Conservation (phyloP, 2,797 vertebrate species). For the Leptatherina wallacei region DNA sequence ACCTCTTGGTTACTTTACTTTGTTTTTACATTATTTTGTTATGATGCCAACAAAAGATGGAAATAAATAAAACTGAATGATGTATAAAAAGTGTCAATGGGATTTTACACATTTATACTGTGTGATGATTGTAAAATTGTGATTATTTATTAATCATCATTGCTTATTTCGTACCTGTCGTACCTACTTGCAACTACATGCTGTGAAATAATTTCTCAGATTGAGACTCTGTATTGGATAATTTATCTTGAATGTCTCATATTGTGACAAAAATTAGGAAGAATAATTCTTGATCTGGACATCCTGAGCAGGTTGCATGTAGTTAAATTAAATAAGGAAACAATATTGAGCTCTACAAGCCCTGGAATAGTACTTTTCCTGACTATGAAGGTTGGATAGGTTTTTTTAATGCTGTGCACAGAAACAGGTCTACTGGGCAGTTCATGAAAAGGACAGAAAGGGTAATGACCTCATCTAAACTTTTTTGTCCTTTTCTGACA, state of each 20-base stretch:
- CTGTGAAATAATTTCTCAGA: too few relatives aligned
- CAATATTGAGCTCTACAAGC: slow-evolving; percentile 24
- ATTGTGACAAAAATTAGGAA: background rate
- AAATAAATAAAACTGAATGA: too few relatives aligned
- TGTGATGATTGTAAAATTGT: too few relatives aligned
- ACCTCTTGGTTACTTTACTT: too few relatives aligned
- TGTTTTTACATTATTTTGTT: too few relatives aligned
- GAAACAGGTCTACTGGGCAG: slow-evolving; percentile 41
- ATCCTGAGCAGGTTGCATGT: background rate
- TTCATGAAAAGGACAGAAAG: slow-evolving; percentile 64
- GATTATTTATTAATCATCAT: too few relatives aligned
- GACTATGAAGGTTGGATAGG: slow-evolving; percentile 57
- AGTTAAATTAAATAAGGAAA: slow-evolving; percentile 24
- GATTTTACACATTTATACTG: too few relatives aligned
- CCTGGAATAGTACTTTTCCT: slow-evolving; percentile 32
- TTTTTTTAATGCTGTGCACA: slow-evolving; percentile 61
- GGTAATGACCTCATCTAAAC: slow-evolving; percentile 55
- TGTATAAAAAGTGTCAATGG: too few relatives aligned
- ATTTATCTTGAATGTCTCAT: background rate
- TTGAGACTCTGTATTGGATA: too few relatives aligned
- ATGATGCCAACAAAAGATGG: too few relatives aligned
- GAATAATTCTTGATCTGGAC: background rate
- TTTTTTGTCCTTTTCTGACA: slow-evolving; percentile 27
- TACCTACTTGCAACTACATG: too few relatives aligned
- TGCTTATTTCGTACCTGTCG: too few relatives aligned